Evolutionary conservation across 2,113 vertebrate genomes (phyloP).

Genomic region (Entomyzon cyanotis): DNA sequence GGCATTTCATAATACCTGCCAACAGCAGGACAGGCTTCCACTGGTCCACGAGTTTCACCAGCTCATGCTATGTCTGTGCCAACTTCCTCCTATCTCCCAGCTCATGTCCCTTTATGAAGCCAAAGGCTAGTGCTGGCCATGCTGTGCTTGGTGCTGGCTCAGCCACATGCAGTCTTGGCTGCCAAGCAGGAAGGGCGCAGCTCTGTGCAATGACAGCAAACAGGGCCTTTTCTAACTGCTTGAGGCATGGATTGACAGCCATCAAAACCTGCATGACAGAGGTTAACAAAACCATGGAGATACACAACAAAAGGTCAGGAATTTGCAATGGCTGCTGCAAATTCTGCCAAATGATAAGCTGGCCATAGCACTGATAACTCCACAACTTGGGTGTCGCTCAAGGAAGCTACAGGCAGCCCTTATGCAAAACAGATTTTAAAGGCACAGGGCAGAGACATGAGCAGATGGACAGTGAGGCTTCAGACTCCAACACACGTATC

Average conservation of each 20-base stretch:
- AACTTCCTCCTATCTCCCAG: neutral
- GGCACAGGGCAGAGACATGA: neutral
- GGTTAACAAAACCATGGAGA: constrained; percentile 38
- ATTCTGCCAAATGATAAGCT: neutral
- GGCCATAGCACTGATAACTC: neutral
- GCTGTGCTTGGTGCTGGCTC: neutral
- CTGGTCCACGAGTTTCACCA: fast-evolving
- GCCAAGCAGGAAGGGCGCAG: neutral
- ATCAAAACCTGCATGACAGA: constrained; percentile 31
- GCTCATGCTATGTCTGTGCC: neutral
- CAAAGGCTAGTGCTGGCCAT: neutral
- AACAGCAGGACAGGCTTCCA: neutral
- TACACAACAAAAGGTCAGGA: neutral
- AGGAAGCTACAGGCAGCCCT: neutral
- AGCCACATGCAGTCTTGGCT: neutral
- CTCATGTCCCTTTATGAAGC: neutral
- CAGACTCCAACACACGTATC: neutral
- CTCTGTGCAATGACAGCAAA: neutral
- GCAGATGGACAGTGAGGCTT: neutral
- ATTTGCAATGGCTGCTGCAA: neutral
- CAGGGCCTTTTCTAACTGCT: neutral
- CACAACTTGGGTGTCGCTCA: neutral
- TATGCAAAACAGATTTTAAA: constrained; percentile 1
- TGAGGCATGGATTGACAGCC: neutral
- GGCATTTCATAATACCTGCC: neutral